Conservation (phyloP, 2,888 invertebrate genomes). For the Steinernema scapterisci region DNA sequence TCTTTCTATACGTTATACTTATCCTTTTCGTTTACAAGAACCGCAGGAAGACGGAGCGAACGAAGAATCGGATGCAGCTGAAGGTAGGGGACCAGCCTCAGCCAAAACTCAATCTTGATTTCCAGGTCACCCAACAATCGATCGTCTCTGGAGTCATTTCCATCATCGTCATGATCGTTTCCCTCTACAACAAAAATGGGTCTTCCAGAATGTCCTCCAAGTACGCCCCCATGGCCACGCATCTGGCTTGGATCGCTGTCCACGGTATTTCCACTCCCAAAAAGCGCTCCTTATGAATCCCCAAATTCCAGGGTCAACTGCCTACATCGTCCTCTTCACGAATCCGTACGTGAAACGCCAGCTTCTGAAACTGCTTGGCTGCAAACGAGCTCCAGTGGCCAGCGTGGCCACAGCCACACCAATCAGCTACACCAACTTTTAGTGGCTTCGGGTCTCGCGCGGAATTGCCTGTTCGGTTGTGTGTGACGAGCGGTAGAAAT, state of each 20-base stretch:
- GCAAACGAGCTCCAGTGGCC: background rate
- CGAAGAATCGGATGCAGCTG: background rate
- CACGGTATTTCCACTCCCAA: background rate
- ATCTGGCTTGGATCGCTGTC: slow-evolving; percentile 3
- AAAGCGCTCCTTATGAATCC: background rate
- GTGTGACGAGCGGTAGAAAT: background rate
- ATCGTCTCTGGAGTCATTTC: background rate
- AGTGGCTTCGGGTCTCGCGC: background rate
- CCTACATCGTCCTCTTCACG: slow-evolving; percentile 11
- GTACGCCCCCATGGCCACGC: background rate
- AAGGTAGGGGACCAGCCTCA: no score
- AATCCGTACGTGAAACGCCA: slow-evolving; percentile 27
- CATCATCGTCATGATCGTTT: background rate
- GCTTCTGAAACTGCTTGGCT: background rate
- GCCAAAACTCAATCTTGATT: no score
- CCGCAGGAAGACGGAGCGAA: background rate
- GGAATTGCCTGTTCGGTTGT: background rate
- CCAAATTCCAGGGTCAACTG: background rate
- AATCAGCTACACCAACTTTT: background rate
- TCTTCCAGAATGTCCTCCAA: background rate
- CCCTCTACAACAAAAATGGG: background rate
- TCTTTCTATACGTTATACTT: background rate
- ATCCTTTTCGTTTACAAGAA: background rate
- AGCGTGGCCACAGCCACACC: background rate
- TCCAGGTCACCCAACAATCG: slow-evolving; percentile 9